Conservation (phyloP, 2,888 invertebrate genomes). For the Chorisops tibialis region DNA sequence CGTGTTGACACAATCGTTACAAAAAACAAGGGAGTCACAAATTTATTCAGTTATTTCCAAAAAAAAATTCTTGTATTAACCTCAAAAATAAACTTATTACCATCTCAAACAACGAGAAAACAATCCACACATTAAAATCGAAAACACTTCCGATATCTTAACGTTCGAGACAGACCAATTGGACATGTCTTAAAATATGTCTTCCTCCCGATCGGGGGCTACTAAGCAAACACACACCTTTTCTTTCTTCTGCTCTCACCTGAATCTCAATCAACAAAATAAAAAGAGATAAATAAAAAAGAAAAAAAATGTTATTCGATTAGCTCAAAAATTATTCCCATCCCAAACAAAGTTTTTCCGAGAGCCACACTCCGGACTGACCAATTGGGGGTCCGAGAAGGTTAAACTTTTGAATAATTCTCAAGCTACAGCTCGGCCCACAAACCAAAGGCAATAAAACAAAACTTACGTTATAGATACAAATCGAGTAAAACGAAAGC, state of each 20-base stretch:
- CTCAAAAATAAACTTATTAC: too few relatives aligned
- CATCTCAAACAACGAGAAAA: too few relatives aligned
- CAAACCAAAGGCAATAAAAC: neutral
- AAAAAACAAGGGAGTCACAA: too few relatives aligned
- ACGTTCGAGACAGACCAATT: neutral
- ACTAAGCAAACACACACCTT: slow-evolving; percentile 1
- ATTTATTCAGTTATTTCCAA: too few relatives aligned
- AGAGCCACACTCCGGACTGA: neutral
- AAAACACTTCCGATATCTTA: too few relatives aligned
- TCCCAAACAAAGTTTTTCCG: neutral
- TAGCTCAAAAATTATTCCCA: neutral
- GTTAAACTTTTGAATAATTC: slow-evolving; percentile 9
- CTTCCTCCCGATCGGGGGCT: slow-evolving; percentile 9
- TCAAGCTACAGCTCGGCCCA: neutral
- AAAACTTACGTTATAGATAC: neutral
- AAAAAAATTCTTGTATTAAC: too few relatives aligned
- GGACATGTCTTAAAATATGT: slow-evolving; percentile 16
- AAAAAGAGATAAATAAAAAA: neutral
- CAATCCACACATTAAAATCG: too few relatives aligned
- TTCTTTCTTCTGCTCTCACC: slow-evolving; percentile 7
- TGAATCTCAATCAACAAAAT: neutral
- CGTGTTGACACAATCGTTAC: too few relatives aligned
- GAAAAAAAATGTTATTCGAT: too few relatives aligned
- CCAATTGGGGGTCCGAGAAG: slow-evolving; percentile 13
- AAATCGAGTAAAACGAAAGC: neutral